phyloP scores from a whole-genome alignment of 2,888 invertebrate species.

The Morpho helenor region DNA sequence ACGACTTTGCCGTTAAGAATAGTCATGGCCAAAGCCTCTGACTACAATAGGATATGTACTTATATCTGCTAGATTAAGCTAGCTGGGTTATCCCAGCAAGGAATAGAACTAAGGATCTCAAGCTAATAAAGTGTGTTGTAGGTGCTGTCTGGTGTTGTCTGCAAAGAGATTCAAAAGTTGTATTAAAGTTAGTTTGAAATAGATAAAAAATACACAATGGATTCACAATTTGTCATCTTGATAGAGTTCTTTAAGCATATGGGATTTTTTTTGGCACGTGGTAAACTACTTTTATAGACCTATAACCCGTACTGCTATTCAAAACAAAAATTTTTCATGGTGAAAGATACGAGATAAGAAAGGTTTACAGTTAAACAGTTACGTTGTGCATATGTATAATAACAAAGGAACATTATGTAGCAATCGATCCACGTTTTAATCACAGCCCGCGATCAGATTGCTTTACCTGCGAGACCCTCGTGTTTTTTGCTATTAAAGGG shows the following conservation, averaged over 20 bases:
- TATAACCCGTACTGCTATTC: constrained; percentile 13
- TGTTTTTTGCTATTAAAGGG: constrained; percentile 65
- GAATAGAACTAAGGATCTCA: too few relatives aligned
- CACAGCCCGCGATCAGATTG: constrained; percentile 64
- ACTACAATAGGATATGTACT: too few relatives aligned
- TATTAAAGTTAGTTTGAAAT: too few relatives aligned
- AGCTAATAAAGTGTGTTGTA: too few relatives aligned
- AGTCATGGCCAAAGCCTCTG: too few relatives aligned
- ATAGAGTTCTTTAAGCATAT: constrained; percentile 15
- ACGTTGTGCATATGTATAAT: constrained; percentile 46
- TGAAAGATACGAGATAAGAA: constrained; percentile 29
- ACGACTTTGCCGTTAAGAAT: too few relatives aligned
- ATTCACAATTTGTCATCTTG: too few relatives aligned
- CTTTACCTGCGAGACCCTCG: constrained; percentile 65
- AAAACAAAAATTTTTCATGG: constrained; percentile 14
- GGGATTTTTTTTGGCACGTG: constrained; percentile 11
- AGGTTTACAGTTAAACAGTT: constrained; percentile 57
- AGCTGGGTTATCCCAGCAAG: too few relatives aligned
- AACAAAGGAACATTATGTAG: constrained; percentile 49
- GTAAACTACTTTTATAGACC: constrained; percentile 4
- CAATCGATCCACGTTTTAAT: constrained; percentile 54
- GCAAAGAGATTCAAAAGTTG: too few relatives aligned
- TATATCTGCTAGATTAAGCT: too few relatives aligned
- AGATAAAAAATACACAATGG: too few relatives aligned
- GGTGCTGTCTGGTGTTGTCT: too few relatives aligned